Percentiles rank a stretch among this genome's conserved stretches.
phyloP scores from a whole-genome alignment of 1,140 invertebrate species.

The Drusus annulatus region DNA sequence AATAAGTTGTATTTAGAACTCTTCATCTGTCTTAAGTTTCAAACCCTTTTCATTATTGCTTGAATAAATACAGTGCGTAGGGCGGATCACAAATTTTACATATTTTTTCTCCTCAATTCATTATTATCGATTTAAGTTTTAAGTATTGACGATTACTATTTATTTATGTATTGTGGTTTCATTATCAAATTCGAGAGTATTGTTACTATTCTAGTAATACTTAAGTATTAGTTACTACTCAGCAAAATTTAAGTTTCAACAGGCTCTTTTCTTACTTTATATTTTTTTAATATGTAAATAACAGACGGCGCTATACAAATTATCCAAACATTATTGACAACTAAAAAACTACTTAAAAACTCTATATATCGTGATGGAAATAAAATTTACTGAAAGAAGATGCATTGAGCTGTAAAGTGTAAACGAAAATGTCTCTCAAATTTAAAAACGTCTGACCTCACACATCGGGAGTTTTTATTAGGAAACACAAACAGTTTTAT shows the following conservation, averaged over 20 bases:
- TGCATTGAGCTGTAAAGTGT: too few species aligned
- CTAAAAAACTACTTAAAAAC: too few species aligned
- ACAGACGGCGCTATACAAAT: too few species aligned
- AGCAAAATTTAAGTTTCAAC: too few species aligned
- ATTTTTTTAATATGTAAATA: too few species aligned
- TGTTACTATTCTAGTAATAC: background rate
- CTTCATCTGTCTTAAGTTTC: background rate
- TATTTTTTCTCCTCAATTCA: background rate
- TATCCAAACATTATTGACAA: too few species aligned
- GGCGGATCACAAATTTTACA: background rate
- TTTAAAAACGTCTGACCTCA: background rate
- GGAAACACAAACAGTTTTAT: background rate
- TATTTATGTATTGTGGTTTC: background rate
- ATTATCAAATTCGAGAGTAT: background rate
- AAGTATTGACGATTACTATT: background rate
- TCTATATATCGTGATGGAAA: too few species aligned
- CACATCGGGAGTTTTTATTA: background rate
- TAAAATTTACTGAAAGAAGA: too few species aligned
- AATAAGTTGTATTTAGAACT: conserved; percentile 28
- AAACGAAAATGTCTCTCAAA: background rate
- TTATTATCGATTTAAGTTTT: background rate
- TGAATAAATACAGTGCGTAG: background rate
- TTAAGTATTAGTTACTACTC: background rate
- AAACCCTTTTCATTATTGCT: conserved; percentile 20
- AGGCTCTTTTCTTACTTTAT: too few species aligned